Evolutionary conservation across 53 echinoderm and acorn worm species (phyloP).

Genomic region (Holothuria scabra): DNA sequence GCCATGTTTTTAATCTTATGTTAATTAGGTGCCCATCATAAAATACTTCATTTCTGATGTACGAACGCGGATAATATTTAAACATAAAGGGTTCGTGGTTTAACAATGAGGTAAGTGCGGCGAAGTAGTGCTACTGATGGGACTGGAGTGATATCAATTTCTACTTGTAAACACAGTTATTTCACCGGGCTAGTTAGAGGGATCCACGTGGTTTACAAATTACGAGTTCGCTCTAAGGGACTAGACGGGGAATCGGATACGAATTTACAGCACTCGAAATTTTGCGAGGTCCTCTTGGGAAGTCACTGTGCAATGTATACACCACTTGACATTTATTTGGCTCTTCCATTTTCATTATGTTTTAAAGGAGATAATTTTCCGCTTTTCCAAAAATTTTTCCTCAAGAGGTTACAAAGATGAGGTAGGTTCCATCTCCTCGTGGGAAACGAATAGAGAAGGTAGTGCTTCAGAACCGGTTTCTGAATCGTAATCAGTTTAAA

Average conservation of each 20-base stretch:
- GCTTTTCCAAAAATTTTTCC: no score
- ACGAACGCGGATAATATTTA: no score
- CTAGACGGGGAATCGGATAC: slow-evolving; percentile 25
- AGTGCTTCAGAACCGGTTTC: no score
- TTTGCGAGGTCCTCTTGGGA: slow-evolving; percentile 17
- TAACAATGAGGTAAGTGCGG: neutral
- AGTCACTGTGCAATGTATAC: slow-evolving; percentile 9
- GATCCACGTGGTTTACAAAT: slow-evolving; percentile 5
- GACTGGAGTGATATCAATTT: slow-evolving; percentile 15
- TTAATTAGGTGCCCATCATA: no score
- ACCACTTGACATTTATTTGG: slow-evolving; percentile 2
- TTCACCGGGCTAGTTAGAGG: neutral
- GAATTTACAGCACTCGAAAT: neutral
- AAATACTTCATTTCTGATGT: no score
- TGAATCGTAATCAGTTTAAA: no score
- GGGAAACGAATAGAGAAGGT: no score
- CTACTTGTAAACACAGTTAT: slow-evolving; percentile 37
- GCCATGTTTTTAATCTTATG: no score
- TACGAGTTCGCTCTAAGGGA: slow-evolving; percentile 14
- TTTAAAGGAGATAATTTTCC: slow-evolving; percentile 3
- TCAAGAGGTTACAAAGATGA: no score
- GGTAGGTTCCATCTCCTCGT: no score
- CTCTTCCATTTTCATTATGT: neutral
- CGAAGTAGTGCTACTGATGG: neutral
- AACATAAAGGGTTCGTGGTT: neutral